Percentiles rank a stretch among this genome's conserved stretches.
Conservation (phyloP, 2,113 vertebrate species). For the Otocyon megalotis region DNA sequence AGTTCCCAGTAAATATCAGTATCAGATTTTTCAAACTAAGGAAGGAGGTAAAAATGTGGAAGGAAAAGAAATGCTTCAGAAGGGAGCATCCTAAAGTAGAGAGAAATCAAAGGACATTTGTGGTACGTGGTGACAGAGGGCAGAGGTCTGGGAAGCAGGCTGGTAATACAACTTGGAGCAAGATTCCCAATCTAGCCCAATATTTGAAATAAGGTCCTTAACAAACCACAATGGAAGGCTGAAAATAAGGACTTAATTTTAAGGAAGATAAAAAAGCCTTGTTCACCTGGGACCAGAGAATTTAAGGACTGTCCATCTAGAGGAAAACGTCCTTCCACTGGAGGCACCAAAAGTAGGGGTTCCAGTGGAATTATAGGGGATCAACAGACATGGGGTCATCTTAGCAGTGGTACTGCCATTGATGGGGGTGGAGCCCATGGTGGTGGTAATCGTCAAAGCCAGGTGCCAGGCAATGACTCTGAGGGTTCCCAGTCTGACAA, state of each 20-base stretch:
- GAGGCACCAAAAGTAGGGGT: background rate
- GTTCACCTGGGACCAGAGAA: background rate
- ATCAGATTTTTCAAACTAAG: background rate
- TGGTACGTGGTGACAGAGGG: background rate
- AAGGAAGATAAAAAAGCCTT: background rate
- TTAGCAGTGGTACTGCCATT: too few species aligned
- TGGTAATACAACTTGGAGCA: background rate
- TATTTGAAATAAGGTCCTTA: background rate
- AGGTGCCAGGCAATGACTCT: background rate
- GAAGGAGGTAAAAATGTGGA: background rate
- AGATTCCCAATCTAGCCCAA: background rate
- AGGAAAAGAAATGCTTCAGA: background rate
- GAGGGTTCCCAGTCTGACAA: background rate
- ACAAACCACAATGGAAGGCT: background rate
- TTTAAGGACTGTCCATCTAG: background rate
- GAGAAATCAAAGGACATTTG: background rate
- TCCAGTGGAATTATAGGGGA: background rate
- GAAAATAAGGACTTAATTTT: background rate
- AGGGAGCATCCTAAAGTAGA: background rate
- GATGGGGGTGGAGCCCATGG: too few species aligned
- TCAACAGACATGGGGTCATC: fast-evolving
- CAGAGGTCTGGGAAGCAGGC: background rate
- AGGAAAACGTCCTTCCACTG: background rate
- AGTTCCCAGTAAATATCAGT: background rate
- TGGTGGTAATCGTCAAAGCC: too few species aligned